phyloP scores from a whole-genome alignment of 2,113 vertebrate genomes.

The Philantomba maxwellii region DNA sequence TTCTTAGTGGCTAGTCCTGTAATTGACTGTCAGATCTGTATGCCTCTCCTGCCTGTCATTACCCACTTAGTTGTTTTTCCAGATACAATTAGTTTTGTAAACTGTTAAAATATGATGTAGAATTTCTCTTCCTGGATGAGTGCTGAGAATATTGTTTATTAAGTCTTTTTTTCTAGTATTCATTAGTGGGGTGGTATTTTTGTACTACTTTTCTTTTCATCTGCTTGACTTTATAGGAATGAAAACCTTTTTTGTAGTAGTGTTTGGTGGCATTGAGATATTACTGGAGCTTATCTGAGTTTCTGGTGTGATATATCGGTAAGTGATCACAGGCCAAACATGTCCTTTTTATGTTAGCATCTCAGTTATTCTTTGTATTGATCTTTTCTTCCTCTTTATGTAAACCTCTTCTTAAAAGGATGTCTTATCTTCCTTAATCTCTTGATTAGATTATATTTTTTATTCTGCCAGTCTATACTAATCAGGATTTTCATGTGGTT shows the following conservation, averaged over 20 bases:
- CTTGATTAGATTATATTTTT: conserved; percentile 23
- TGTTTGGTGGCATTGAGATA: conserved; percentile 17
- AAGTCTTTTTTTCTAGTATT: conserved; percentile 37
- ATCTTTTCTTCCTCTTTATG: conserved; percentile 10
- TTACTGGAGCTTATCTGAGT: conserved; percentile 19
- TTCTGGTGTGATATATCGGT: not conserved
- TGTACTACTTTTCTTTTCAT: conserved; percentile 33
- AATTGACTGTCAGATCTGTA: not conserved
- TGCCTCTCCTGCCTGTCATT: conserved; percentile 2
- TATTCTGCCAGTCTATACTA: not conserved
- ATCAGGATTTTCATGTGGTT: conserved; percentile 25
- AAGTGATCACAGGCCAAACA: not conserved
- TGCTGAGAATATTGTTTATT: conserved; percentile 43
- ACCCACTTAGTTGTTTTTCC: conserved; percentile 25
- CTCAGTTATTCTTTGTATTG: conserved; percentile 8
- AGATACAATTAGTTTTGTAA: conserved; percentile 26
- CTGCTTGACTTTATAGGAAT: conserved; percentile 38
- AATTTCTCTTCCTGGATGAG: conserved; percentile 16
- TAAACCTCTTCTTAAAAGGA: not conserved
- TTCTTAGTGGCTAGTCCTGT: not conserved
- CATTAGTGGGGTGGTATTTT: conserved; percentile 33
- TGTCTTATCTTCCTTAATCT: conserved; percentile 9
- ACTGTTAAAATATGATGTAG: conserved; percentile 31
- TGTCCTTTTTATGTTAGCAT: conserved; percentile 14
- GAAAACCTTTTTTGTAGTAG: not conserved